These are phyloP conservation scores for Malthinus seriepunctatus DNA, from an alignment of 2,888 invertebrate genomes.

Conservation along the genomic window DNA sequence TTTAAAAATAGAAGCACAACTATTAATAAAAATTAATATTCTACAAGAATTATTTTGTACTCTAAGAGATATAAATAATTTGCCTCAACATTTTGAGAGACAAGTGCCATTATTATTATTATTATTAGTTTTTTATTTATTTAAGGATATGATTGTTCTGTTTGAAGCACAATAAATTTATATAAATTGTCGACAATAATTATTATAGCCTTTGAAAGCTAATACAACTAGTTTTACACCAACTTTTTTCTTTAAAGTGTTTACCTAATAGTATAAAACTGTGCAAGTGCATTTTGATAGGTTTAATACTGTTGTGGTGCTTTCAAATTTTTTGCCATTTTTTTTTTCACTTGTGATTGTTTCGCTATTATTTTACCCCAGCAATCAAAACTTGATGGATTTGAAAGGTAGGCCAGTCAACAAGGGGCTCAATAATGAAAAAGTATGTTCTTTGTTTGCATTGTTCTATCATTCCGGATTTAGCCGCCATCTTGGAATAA, in stretches of 20 bases:
- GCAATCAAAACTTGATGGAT: too few species aligned
- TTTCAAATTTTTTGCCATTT: slow-evolving; percentile 11
- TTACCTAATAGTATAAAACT: slow-evolving; percentile 16
- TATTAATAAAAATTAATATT: slow-evolving; percentile 36
- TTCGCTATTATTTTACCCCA: too few species aligned
- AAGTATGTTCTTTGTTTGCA: too few species aligned
- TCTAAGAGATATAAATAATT: slow-evolving; percentile 43
- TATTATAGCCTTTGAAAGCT: slow-evolving; percentile 6
- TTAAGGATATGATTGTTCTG: slow-evolving; percentile 52
- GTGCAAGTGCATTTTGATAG: slow-evolving; percentile 11
- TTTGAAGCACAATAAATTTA: slow-evolving; percentile 45
- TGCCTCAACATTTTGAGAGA: background rate
- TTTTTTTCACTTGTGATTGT: background rate
- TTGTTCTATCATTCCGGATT: too few species aligned
- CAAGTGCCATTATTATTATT: background rate
- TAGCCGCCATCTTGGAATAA: too few species aligned
- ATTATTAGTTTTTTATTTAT: background rate
- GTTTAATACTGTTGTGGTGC: slow-evolving; percentile 27
- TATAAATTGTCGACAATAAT: slow-evolving; percentile 44
- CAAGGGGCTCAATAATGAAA: too few species aligned
- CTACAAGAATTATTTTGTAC: slow-evolving; percentile 49
- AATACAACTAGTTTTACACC: slow-evolving; percentile 21
- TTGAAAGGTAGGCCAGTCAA: too few species aligned
- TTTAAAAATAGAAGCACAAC: slow-evolving; percentile 34
- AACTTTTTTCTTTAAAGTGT: slow-evolving; percentile 13